These are phyloP conservation scores for Lepidothrix coronata DNA, from an alignment of 2,113 vertebrate genomes.

Conservation along the genomic window DNA sequence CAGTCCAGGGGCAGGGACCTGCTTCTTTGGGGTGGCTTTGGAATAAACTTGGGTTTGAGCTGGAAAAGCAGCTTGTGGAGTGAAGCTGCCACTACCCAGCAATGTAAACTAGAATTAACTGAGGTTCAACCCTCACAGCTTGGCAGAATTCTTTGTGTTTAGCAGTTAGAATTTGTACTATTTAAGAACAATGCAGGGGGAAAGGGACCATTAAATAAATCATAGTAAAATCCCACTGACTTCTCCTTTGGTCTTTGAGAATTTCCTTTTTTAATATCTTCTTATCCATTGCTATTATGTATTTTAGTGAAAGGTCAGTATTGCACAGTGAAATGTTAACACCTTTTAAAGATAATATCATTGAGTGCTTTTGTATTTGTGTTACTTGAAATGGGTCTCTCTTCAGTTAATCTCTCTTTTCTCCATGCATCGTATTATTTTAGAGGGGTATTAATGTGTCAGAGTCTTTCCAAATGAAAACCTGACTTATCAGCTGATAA, in stretches of 20 bases:
- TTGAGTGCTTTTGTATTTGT: not conserved
- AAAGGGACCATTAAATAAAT: not conserved
- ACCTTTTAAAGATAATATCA: not conserved
- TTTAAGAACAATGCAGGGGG: not conserved
- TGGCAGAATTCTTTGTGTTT: not conserved
- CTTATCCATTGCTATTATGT: not conserved
- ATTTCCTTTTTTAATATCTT: not conserved
- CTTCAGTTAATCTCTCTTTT: not conserved
- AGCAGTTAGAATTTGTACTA: not conserved
- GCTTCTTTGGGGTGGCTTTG: not conserved
- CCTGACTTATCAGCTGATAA: not conserved
- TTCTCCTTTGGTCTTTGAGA: not conserved
- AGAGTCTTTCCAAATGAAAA: not conserved
- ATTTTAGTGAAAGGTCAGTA: not conserved
- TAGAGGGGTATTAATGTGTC: not conserved
- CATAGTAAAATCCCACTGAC: not conserved
- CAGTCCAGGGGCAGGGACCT: not conserved
- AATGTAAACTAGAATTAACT: not conserved
- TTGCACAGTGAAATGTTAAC: not conserved
- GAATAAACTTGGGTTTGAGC: not conserved
- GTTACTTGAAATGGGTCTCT: not conserved
- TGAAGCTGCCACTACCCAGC: not conserved
- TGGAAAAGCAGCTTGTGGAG: not conserved
- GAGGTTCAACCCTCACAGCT: fast-evolving
- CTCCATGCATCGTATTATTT: not conserved